A percentile compares a stretch with the other conserved stretches of the same genome.
Evolutionary conservation across 2,113 vertebrate species (phyloP).

Genomic region (Leiothrix lutea): DNA sequence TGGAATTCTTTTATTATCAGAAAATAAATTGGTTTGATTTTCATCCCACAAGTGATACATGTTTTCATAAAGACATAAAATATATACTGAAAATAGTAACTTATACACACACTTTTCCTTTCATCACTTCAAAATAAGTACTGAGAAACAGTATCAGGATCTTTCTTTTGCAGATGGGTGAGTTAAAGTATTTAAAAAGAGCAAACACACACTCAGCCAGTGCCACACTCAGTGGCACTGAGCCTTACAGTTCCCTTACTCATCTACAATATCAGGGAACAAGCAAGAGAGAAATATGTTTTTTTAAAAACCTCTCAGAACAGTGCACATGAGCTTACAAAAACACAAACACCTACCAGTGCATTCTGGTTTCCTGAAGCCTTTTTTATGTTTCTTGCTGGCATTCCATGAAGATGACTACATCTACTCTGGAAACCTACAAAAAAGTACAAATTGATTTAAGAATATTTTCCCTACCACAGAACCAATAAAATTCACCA

Average conservation of each 20-base stretch:
- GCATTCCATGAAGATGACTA: conserved; percentile 84
- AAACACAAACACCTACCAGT: conserved; percentile 75
- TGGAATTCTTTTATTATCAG: conserved; percentile 26
- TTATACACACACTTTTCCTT: not conserved
- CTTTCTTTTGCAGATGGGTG: not conserved
- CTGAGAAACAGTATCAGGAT: not conserved
- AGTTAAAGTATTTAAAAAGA: not conserved
- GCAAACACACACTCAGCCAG: not conserved
- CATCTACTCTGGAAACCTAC: conserved; percentile 91
- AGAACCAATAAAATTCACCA: not conserved
- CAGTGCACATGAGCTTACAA: not conserved
- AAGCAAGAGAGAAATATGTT: not conserved
- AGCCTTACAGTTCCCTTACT: not conserved
- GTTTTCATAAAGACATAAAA: not conserved
- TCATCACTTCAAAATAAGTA: not conserved
- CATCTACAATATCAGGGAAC: not conserved
- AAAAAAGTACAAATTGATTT: not conserved
- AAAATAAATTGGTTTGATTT: not conserved
- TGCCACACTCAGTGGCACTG: not conserved
- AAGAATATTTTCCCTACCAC: not conserved
- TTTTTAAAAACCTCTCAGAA: not conserved
- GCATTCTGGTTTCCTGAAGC: conserved; percentile 72
- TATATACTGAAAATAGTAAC: not conserved
- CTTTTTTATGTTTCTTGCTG: conserved; percentile 78
- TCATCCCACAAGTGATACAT: not conserved